A percentile compares a stretch with the other conserved stretches of the same genome.
Conservation (phyloP, 2,113 vertebrate species). For the Sclerurus mexicanus region DNA sequence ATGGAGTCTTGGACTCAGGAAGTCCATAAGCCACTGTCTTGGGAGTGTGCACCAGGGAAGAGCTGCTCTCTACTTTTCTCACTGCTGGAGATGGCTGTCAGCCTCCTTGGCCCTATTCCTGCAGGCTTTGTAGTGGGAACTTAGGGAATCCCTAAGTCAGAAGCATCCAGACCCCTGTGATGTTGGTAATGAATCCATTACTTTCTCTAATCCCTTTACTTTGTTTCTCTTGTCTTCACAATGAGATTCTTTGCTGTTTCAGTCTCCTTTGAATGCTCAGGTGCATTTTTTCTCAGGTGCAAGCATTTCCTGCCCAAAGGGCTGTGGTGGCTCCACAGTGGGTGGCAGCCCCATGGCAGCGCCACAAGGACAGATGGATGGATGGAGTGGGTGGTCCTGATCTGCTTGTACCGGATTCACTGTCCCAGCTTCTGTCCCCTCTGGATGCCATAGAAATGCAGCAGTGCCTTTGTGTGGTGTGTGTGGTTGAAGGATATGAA, state of each 20-base stretch:
- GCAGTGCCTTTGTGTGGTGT: neutral
- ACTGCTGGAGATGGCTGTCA: neutral
- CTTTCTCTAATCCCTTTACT: neutral
- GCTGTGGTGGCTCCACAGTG: neutral
- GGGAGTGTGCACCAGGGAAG: neutral
- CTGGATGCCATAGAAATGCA: neutral
- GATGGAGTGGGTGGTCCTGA: neutral
- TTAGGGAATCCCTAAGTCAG: neutral
- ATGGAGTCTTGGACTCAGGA: neutral
- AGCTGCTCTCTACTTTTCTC: neutral
- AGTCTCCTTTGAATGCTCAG: neutral
- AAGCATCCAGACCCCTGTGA: neutral
- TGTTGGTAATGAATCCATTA: neutral
- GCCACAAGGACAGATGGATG: rapidly evolving
- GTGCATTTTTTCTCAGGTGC: neutral
- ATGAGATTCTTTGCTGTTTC: neutral
- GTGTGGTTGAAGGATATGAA: neutral
- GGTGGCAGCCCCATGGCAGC: neutral
- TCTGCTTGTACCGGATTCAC: neutral
- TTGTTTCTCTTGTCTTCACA: neutral
- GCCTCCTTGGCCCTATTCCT: neutral
- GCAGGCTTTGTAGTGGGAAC: neutral
- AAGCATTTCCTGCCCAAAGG: rapidly evolving
- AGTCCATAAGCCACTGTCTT: neutral
- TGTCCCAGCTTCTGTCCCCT: neutral